Evolutionary conservation across 2,888 invertebrate species (phyloP).

Genomic region (Eupithecia vulgata): DNA sequence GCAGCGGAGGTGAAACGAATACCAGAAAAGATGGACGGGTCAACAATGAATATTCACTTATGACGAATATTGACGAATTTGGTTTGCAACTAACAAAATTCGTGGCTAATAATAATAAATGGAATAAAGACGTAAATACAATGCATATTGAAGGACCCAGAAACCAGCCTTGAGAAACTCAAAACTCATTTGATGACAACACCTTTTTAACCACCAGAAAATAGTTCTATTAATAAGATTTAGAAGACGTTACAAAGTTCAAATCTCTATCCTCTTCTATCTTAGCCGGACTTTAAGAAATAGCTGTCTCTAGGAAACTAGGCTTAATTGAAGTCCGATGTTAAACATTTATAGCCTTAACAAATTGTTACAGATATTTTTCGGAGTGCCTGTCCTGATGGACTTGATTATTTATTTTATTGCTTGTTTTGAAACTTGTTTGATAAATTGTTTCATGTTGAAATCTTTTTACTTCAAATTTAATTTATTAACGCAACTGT

Average conservation of each 20-base stretch:
- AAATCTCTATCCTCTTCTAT: slow-evolving; percentile 28
- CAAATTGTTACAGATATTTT: slow-evolving; percentile 62
- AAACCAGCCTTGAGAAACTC: not conserved
- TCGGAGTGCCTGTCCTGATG: slow-evolving; percentile 48
- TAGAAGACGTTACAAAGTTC: not conserved
- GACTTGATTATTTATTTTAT: slow-evolving; percentile 57
- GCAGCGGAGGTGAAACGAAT: slow-evolving; percentile 10
- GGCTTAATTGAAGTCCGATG: slow-evolving; percentile 54
- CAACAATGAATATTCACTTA: not conserved
- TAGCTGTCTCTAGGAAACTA: slow-evolving; percentile 61
- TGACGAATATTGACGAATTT: not conserved
- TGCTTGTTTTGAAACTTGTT: slow-evolving; percentile 52
- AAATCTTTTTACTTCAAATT: not conserved
- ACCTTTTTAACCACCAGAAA: not conserved
- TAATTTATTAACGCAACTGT: not conserved
- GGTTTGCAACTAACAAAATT: not conserved
- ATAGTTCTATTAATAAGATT: not conserved
- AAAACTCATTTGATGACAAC: not conserved
- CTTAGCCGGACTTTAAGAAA: slow-evolving; percentile 48
- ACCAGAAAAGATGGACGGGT: not conserved
- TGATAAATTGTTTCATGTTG: slow-evolving; percentile 6
- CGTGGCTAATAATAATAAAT: not conserved
- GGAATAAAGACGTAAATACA: not conserved
- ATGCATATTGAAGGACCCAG: not conserved
- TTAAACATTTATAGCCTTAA: slow-evolving; percentile 60